Conservation (phyloP, 2,113 vertebrate species). For the Catharus bicknelli region DNA sequence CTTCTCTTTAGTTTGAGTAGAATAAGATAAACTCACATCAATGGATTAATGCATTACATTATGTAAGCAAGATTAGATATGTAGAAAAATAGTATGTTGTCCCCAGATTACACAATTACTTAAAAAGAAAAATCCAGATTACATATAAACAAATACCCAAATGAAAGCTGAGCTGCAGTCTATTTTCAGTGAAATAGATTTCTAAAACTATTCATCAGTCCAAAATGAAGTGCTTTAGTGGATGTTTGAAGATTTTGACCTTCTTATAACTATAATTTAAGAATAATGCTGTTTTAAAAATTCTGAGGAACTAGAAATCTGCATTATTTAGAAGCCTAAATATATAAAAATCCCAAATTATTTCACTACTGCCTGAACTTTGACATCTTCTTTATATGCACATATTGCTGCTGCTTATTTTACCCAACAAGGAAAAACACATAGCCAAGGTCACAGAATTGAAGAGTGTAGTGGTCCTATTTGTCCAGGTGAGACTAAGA, state of each 20-base stretch:
- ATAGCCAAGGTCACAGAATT: neutral
- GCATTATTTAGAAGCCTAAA: neutral
- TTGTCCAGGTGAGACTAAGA: neutral
- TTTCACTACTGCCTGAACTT: neutral
- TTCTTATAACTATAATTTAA: neutral
- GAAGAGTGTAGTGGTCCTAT: neutral
- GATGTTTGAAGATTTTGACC: neutral
- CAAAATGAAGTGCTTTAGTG: neutral
- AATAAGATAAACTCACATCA: neutral
- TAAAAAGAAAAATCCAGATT: slow-evolving; percentile 4
- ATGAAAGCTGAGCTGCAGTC: neutral
- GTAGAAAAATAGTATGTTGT: neutral
- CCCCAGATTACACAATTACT: neutral
- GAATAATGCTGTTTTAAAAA: neutral
- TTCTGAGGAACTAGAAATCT: neutral
- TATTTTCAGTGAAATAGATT: neutral
- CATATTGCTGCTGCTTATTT: neutral
- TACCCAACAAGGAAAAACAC: neutral
- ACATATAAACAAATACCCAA: neutral
- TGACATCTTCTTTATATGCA: neutral
- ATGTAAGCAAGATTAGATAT: neutral
- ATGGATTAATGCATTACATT: neutral
- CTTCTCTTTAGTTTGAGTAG: neutral
- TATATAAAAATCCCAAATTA: neutral
- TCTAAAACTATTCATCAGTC: neutral